Base-by-base conservation (phyloP, 2,888 invertebrate genomes). In the Byasa hedistus region DNA sequence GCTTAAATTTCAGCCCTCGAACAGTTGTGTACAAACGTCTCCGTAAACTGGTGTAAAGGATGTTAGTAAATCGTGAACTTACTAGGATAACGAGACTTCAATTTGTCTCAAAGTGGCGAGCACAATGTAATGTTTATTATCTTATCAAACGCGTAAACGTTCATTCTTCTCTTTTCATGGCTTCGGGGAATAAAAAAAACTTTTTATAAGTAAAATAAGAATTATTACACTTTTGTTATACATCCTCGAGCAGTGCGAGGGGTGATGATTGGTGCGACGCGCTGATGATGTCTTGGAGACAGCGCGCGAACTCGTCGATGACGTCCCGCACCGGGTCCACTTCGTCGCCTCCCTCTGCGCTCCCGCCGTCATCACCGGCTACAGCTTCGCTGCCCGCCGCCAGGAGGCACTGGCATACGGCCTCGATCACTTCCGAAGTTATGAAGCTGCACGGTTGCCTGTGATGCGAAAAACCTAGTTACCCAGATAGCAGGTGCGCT, bases 371-470 rank as follows among this genome's bases (percentile, higher is more conserved):
- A 39, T 93, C 95, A 95, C 79, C 96, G 57, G 95, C 94, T 80
- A 96, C 96, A 12, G 39, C 10, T 48, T 48, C 48, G n/a, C 48
- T 48, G 5, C 97, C 97, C 78, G 98, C 96, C n/a, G 99, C 98
- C 79, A 99, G 91, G 82, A 99, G 93, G 85, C 99, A 99, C 81
- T 98, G 96, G 79, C 98, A 97, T 17, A 98, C 98, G 61, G 99
- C 99, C 84, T 98, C 98, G 21, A 99, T 96, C 54, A 99, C 98
- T 82, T 98, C 98, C 61, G 95, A 94, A 1, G 98, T 98, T 86
- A 99, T 96, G 86, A 97, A 98, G 78, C 96, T 97, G 87, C 97
- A 97, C 17, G 98, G 96, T 87, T 95, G 95, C 76, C 95, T 96
- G 23, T 24, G 23, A 12, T n/a, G 48, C 2, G 7, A n/a, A 48